Conservation (phyloP, 2,797 vertebrate species). For the Chromis chromis region DNA sequence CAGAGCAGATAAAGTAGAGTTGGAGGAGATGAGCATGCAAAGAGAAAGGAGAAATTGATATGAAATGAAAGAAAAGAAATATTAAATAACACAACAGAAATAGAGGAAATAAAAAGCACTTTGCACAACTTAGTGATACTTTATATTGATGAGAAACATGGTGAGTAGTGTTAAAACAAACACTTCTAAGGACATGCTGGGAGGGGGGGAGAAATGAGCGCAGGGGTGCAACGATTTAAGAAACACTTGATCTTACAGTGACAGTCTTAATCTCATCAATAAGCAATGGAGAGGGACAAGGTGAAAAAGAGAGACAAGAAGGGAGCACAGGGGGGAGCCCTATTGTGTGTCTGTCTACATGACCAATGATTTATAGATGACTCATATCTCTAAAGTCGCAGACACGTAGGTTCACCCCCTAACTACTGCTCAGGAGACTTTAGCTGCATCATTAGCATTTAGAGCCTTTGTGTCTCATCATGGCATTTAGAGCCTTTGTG, state of each 20-base stretch:
- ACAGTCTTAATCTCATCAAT: constrained; percentile 81
- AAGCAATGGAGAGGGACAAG: constrained; percentile 63
- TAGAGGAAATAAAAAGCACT: not conserved
- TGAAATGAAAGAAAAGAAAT: not conserved
- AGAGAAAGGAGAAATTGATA: constrained; percentile 40
- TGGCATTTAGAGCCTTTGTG: constrained; percentile 29
- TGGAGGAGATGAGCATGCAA: constrained; percentile 60
- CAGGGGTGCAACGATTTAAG: constrained; percentile 47
- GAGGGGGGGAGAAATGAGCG: constrained; percentile 24
- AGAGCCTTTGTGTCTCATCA: constrained; percentile 47
- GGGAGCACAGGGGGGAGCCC: constrained; percentile 22
- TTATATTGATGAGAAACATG: not conserved
- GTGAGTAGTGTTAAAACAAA: constrained; percentile 44
- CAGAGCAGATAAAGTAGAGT: constrained; percentile 35
- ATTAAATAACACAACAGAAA: constrained; percentile 13
- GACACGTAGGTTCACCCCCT: constrained; percentile 62
- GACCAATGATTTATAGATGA: constrained; percentile 77
- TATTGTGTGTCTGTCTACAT: constrained; percentile 73
- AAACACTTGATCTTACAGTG: constrained; percentile 78
- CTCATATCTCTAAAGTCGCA: constrained; percentile 56
- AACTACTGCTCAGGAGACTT: constrained; percentile 69
- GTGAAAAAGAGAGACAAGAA: constrained; percentile 44
- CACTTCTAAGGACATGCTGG: constrained; percentile 6
- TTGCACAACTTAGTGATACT: not conserved
- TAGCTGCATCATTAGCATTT: constrained; percentile 64